Evolutionary conservation across 1,140 invertebrate species (phyloP).

Genomic region (Aphelenchoides fujianensis): DNA sequence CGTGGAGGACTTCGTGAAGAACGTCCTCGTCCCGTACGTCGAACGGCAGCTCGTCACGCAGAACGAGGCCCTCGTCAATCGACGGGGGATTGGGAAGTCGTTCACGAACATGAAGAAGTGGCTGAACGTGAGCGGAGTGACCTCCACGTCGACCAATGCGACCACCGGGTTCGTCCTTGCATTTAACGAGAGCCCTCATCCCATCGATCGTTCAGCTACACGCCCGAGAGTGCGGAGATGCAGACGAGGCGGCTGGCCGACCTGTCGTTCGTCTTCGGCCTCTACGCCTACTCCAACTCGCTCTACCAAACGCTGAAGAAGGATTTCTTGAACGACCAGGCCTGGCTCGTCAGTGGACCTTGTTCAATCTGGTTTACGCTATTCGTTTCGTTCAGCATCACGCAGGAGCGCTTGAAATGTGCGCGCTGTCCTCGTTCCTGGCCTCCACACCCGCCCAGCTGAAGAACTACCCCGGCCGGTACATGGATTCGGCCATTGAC

Average conservation of each 20-base stretch:
- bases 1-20: constrained; percentile 33
- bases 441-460: constrained; percentile 17
- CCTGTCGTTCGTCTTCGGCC: constrained; percentile 90
- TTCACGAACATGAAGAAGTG: constrained; percentile 43
- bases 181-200: neutral
- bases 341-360: constrained; percentile 72
- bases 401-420: constrained; percentile 58
- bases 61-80: constrained; percentile 34
- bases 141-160: too few species aligned
- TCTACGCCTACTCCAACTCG: constrained; percentile 85
- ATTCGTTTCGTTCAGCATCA: constrained; percentile 29
- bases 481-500: constrained; percentile 50
- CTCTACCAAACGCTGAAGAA: constrained; percentile 90
- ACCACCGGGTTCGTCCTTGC: constrained; percentile 2
- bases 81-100: constrained; percentile 38
- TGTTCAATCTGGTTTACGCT: neutral
- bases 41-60: constrained; percentile 27
- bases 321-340: constrained; percentile 90
- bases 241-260: constrained; percentile 87
- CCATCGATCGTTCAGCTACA: constrained; percentile 48
- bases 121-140: constrained; percentile 36
- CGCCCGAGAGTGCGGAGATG: constrained; percentile 80
- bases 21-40: constrained; percentile 47
- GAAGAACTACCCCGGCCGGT: constrained; percentile 48
- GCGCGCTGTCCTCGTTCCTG: constrained; percentile 43